These are phyloP conservation scores for Drosophila nigricruria DNA, from an alignment of 2,888 invertebrate genomes.

Conservation along the genomic window DNA sequence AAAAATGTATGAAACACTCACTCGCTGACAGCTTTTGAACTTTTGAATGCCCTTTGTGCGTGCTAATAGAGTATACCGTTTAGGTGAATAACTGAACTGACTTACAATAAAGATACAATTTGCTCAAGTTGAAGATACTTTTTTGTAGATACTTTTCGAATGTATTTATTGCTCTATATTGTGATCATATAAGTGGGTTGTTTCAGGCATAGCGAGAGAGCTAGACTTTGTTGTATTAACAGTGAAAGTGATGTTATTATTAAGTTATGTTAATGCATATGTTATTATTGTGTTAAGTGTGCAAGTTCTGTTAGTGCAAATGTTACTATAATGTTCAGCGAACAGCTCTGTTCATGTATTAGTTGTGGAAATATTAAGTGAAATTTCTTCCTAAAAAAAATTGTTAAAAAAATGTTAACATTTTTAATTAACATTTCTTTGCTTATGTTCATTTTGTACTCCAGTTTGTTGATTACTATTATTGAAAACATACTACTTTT, in stretches of 20 bases:
- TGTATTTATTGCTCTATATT: background rate
- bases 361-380: no score
- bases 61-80: background rate
- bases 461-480: no score
- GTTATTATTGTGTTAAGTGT: no score
- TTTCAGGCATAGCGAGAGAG: no score
- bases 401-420: no score
- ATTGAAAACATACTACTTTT: no score
- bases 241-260: background rate
- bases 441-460: no score
- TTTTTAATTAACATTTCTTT: no score
- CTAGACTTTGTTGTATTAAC: background rate
- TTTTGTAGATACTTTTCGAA: background rate
- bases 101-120: background rate
- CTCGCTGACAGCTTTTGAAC: slow-evolving; percentile 11
- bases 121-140: background rate
- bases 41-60: slow-evolving; percentile 15
- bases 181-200: background rate
- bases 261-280: no score
- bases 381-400: no score
- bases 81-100: background rate
- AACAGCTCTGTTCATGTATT: no score
- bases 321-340: background rate
- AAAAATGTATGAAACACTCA: background rate
- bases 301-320: no score